phyloP scores from a whole-genome alignment of 1,140 invertebrate genomes.

The Drosophila jambulina region DNA sequence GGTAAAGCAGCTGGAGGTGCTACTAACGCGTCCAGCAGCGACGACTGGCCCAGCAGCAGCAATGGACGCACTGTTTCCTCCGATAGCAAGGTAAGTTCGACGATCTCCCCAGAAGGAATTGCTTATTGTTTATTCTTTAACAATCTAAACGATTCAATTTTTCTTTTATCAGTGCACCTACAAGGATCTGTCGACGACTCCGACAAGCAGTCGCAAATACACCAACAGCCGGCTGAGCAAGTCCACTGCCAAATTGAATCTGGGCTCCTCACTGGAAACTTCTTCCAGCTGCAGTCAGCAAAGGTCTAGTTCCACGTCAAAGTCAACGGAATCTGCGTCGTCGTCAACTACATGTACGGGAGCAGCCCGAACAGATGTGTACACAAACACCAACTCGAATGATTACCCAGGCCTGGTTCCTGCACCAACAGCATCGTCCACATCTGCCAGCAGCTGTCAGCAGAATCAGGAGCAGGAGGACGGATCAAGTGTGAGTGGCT shows the following conservation, averaged over 20 bases:
- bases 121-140: not conserved
- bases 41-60: conserved; percentile 78
- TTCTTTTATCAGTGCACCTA: conserved; percentile 65
- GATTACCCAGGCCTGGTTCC: conserved; percentile 48
- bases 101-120: not conserved
- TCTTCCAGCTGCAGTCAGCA: conserved; percentile 40
- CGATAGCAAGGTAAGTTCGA: conserved; percentile 73
- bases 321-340: conserved; percentile 7
- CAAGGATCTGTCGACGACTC: conserved; percentile 78
- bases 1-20: conserved; percentile 16
- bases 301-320: conserved; percentile 16
- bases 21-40: conserved; percentile 26
- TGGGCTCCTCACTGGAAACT: conserved; percentile 62
- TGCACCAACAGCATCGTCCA: conserved; percentile 12
- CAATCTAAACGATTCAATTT: not conserved
- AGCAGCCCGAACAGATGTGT: conserved; percentile 62
- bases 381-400: conserved; percentile 79
- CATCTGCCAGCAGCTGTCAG: conserved; percentile 26
- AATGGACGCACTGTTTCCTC: conserved; percentile 76
- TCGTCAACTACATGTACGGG: conserved; percentile 23
- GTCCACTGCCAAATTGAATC: conserved; percentile 84
- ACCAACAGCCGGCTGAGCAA: conserved; percentile 80
- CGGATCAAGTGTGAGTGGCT: conserved; percentile 16
- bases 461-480: conserved; percentile 23
- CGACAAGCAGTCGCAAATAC: conserved; percentile 78